phyloP scores from a whole-genome alignment of 2,797 vertebrate species.

The Myotis daubentonii region DNA sequence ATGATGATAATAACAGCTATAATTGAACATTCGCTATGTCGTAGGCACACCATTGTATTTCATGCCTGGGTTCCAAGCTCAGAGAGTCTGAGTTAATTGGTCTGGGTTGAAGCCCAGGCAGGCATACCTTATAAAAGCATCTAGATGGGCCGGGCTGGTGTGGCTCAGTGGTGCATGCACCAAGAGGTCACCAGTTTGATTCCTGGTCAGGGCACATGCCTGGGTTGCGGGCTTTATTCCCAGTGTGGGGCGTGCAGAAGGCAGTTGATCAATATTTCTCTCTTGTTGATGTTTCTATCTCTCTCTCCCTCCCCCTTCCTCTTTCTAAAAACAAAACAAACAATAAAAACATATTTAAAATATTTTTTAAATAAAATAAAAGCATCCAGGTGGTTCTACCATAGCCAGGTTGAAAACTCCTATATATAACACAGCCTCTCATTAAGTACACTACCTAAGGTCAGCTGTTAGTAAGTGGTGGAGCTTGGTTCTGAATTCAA shows the following conservation, averaged over 20 bases:
- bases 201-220: no score
- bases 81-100: conserved; percentile 32
- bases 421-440: neutral
- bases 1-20: neutral
- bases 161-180: no score
- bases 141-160: no score
- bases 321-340: no score
- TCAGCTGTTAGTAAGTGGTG: neutral
- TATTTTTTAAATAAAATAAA: no score
- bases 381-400: neutral
- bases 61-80: neutral
- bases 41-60: neutral
- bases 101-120: neutral
- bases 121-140: neutral
- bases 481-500: conserved; percentile 1
- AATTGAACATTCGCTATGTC: neutral
- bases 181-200: no score
- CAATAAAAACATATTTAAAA: no score
- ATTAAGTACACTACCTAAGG: neutral
- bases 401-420: neutral
- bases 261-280: no score
- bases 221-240: no score
- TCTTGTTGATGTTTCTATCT: no score
- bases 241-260: no score
- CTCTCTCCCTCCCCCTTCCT: no score